Evolutionary conservation across 2,888 invertebrate genomes (phyloP).

Genomic region (Ypsolopha scabrella): DNA sequence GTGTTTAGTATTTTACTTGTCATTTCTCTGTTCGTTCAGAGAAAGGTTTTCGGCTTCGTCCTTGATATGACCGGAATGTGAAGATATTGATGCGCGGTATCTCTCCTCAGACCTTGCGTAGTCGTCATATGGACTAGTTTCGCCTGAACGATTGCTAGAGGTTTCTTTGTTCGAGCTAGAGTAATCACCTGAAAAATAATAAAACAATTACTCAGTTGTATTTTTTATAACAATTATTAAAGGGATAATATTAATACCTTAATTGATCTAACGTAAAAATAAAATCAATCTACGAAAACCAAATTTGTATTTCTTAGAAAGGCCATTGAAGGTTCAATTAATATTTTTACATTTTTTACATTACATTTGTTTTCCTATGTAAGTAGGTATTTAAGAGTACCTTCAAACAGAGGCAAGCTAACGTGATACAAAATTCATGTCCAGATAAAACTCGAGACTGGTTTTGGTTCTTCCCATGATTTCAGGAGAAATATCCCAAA

Average conservation of each 20-base stretch:
- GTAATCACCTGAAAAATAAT: slow-evolving; percentile 34
- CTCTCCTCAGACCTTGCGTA: slow-evolving; percentile 51
- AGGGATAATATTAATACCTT: not conserved
- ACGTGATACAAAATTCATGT: too few relatives aligned
- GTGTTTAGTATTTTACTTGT: slow-evolving; percentile 34
- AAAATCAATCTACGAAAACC: too few relatives aligned
- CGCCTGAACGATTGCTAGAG: slow-evolving; percentile 52
- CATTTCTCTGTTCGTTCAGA: slow-evolving; percentile 63
- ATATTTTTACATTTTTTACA: too few relatives aligned
- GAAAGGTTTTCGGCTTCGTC: slow-evolving; percentile 66
- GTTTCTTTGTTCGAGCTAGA: slow-evolving; percentile 51
- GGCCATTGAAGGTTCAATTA: too few relatives aligned
- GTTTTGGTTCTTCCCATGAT: too few relatives aligned
- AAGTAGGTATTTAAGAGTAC: too few relatives aligned
- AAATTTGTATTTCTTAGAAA: too few relatives aligned
- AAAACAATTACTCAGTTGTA: not conserved
- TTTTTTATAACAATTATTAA: not conserved
- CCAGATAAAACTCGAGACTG: too few relatives aligned
- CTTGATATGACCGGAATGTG: slow-evolving; percentile 34
- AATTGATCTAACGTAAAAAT: too few relatives aligned
- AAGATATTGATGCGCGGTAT: slow-evolving; percentile 35
- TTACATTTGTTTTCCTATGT: too few relatives aligned
- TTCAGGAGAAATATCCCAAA: too few relatives aligned
- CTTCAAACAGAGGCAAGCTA: too few relatives aligned
- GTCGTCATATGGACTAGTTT: slow-evolving; percentile 59